These are phyloP conservation scores for Antheraea pernyi DNA, from an alignment of 1,140 invertebrate species.

Conservation along the genomic window DNA sequence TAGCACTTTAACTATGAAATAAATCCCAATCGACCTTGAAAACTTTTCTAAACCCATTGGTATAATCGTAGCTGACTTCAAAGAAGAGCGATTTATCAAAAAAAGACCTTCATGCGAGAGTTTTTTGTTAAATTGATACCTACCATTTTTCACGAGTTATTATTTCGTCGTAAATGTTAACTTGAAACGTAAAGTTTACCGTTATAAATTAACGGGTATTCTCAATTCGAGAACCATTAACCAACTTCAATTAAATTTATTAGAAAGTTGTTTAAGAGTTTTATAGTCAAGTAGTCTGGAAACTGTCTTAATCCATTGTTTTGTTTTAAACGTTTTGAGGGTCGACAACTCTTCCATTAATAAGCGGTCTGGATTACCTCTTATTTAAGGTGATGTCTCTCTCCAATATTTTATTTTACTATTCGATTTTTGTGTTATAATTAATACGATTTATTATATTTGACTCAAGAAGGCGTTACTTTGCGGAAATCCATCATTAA, in stretches of 20 bases:
- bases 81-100: background rate
- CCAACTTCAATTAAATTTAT: constrained; percentile 17
- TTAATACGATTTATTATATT: too few relatives aligned
- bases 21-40: background rate
- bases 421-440: too few relatives aligned
- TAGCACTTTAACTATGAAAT: background rate
- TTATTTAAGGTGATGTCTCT: background rate
- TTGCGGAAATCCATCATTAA: too few relatives aligned
- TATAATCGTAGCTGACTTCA: background rate
- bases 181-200: constrained; percentile 20
- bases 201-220: constrained; percentile 28
- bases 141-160: constrained; percentile 1
- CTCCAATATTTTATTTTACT: too few relatives aligned
- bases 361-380: background rate
- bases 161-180: constrained; percentile 21
- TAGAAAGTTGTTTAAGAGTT: background rate
- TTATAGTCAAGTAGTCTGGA: background rate
- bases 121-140: constrained; percentile 7
- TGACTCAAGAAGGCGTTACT: too few relatives aligned
- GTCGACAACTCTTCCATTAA: background rate
- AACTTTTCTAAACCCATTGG: background rate
- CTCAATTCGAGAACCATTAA: constrained; percentile 22
- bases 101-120: background rate
- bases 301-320: background rate
- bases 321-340: background rate